These are phyloP conservation scores for Anhinga rufa DNA, from an alignment of 2,113 vertebrate species.

Conservation along the genomic window DNA sequence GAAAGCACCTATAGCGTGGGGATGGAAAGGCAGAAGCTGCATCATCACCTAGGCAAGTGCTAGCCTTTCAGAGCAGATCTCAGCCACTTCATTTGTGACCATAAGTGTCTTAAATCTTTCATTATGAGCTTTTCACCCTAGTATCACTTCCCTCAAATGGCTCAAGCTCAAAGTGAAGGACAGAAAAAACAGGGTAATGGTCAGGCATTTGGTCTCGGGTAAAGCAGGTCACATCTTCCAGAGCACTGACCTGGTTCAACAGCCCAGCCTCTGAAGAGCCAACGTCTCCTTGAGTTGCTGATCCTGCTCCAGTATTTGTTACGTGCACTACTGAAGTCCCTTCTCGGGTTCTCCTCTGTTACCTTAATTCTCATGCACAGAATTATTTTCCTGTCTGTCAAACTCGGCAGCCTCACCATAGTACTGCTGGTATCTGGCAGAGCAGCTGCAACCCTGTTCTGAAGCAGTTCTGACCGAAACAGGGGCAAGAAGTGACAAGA, in stretches of 20 bases:
- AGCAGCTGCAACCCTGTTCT: background rate
- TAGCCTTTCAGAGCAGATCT: background rate
- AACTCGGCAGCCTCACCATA: background rate
- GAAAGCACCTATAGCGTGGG: background rate
- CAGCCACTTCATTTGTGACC: background rate
- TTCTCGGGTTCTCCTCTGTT: background rate
- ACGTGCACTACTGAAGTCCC: background rate
- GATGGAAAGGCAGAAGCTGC: background rate
- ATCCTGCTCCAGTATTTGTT: background rate
- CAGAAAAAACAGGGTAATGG: background rate
- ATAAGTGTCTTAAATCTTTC: background rate
- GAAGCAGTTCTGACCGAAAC: background rate
- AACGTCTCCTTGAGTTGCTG: background rate
- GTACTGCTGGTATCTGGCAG: background rate
- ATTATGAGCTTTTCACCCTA: background rate
- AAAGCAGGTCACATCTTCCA: background rate
- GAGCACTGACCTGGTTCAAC: background rate
- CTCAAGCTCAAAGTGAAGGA: background rate
- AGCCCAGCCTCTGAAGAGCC: background rate
- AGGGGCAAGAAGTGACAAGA: background rate
- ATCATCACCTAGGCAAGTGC: background rate
- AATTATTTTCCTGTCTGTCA: background rate
- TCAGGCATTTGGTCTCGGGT: background rate
- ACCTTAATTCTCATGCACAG: background rate
- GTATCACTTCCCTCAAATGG: background rate